Percentiles rank a stretch among this genome's conserved stretches.
These are phyloP conservation scores for Salpingus planirostris DNA, from an alignment of 2,888 invertebrate species.

Conservation along the genomic window DNA sequence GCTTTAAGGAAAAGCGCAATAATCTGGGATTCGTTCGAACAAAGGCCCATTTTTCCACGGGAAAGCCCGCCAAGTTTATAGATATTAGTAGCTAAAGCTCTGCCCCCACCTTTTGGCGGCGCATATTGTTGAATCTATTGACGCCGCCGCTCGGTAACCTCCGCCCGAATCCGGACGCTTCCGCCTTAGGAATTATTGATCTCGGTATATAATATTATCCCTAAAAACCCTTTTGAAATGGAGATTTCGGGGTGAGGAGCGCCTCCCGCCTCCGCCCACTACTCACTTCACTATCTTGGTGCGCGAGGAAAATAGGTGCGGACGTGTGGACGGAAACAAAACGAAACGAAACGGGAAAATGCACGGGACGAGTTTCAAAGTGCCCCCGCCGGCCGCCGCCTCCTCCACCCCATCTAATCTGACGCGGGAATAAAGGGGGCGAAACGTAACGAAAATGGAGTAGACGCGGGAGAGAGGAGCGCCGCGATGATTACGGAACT, in stretches of 20 bases:
- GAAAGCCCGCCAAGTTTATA: conserved; percentile 14
- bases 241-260: conserved; percentile 33
- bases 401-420: too few species aligned
- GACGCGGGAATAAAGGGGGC: conserved; percentile 8
- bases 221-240: conserved; percentile 39
- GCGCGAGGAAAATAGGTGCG: too few species aligned
- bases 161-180: conserved; percentile 18
- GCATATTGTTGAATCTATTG: conserved; percentile 34
- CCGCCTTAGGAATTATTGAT: conserved; percentile 23
- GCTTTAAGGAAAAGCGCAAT: too few species aligned
- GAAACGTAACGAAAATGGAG: conserved; percentile 11
- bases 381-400: too few species aligned
- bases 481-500: conserved; percentile 17
- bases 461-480: conserved; percentile 10
- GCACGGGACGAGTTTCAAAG: conserved; percentile 21
- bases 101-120: conserved; percentile 15
- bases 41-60: too few species aligned
- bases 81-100: too few species aligned
- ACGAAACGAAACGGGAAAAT: conserved; percentile 33
- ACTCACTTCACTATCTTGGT: too few species aligned
- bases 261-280: too few species aligned
- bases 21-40: too few species aligned
- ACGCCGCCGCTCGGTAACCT: conserved; percentile 20
- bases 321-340: conserved; percentile 32
- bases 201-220: conserved; percentile 35